Conservation (phyloP, 2,888 invertebrate species). For the Eretmocerus hayati region DNA sequence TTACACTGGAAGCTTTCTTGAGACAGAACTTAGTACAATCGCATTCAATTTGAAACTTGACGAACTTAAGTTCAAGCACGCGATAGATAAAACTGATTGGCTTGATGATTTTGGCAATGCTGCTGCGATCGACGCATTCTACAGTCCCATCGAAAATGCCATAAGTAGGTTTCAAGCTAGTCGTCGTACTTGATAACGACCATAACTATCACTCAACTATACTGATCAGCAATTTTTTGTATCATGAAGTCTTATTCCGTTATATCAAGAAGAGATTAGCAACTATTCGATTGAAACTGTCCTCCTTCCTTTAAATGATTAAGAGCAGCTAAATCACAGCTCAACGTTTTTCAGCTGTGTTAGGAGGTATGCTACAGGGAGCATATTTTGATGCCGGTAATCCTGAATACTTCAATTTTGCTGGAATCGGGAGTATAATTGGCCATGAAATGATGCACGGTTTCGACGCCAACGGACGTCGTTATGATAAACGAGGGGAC, state of each 20-base stretch:
- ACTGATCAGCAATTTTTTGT: not conserved
- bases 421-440: slow-evolving; percentile 84
- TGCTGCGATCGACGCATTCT: slow-evolving; percentile 53
- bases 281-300: too few species aligned
- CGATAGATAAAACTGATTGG: slow-evolving; percentile 52
- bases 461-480: slow-evolving; percentile 80
- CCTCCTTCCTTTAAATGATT: too few species aligned
- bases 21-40: slow-evolving; percentile 48
- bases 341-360: slow-evolving; percentile 28
- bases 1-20: slow-evolving; percentile 44
- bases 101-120: slow-evolving; percentile 48
- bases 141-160: slow-evolving; percentile 51
- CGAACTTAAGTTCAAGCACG: slow-evolving; percentile 48
- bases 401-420: slow-evolving; percentile 92
- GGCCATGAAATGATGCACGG: slow-evolving; percentile 90
- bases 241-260: too few species aligned
- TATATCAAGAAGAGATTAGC: too few species aligned
- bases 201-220: not conserved
- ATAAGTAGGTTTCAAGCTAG: slow-evolving; percentile 55
- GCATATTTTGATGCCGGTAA: too few species aligned
- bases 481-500: slow-evolving; percentile 88
- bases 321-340: not conserved
- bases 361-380: slow-evolving; percentile 88
- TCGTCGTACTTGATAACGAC: too few species aligned
- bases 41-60: slow-evolving; percentile 49